Conservation (phyloP, 2,797 vertebrate species). For the Linurgus olivaceus region DNA sequence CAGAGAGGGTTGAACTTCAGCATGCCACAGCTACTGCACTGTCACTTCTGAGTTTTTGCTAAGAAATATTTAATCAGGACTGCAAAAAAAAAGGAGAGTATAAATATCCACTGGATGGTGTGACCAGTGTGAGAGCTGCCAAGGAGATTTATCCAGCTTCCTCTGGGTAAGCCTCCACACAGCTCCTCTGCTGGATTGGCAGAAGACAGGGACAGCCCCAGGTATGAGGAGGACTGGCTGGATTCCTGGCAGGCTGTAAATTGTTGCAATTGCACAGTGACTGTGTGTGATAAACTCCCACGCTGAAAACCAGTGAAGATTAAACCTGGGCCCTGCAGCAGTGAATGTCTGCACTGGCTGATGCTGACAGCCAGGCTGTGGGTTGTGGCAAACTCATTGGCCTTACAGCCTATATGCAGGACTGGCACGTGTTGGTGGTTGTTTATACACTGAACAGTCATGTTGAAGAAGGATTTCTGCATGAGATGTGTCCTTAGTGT, state of each 20-base stretch:
- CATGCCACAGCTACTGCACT: neutral
- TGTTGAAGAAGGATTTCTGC: neutral
- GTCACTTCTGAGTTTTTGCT: neutral
- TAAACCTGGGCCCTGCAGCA: neutral
- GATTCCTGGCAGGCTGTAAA: constrained; percentile 5
- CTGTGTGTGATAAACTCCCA: neutral
- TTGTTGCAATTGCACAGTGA: neutral
- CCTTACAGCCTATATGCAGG: neutral
- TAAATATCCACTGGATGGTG: neutral
- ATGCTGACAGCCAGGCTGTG: neutral
- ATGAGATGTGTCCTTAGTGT: neutral
- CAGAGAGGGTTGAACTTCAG: neutral
- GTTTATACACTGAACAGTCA: neutral
- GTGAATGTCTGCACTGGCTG: neutral
- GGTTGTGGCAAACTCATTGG: neutral
- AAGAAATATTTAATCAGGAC: neutral
- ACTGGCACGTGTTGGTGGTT: neutral
- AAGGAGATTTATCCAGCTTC: neutral
- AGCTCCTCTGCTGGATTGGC: neutral
- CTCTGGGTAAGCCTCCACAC: neutral
- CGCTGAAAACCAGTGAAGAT: neutral
- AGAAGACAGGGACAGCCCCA: neutral
- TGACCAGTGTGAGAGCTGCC: neutral
- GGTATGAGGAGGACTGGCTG: neutral
- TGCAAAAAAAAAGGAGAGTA: neutral